These are phyloP conservation scores for Apodemia zela DNA, from an alignment of 2,888 invertebrate species.

Conservation along the genomic window DNA sequence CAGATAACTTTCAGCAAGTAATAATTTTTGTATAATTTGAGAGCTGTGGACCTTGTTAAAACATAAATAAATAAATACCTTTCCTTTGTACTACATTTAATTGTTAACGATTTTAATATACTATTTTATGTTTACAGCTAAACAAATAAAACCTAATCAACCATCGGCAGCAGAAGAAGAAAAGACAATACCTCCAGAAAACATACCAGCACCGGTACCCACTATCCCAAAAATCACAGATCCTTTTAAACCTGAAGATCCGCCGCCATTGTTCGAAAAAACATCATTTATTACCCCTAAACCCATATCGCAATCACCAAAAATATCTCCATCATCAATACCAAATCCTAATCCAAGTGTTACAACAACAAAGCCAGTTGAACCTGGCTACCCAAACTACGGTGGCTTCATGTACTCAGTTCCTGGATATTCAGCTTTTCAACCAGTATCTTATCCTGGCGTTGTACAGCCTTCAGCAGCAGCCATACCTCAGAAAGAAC, in stretches of 20 bases:
- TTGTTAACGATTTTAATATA: not conserved
- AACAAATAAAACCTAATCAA: slow-evolving; percentile 32
- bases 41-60: too few species aligned
- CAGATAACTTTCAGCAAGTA: too few species aligned
- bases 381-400: slow-evolving; percentile 57
- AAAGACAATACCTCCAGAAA: slow-evolving; percentile 35
- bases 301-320: slow-evolving; percentile 59
- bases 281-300: slow-evolving; percentile 52
- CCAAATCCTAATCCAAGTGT: slow-evolving; percentile 71
- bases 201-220: slow-evolving; percentile 30
- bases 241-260: slow-evolving; percentile 47
- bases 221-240: slow-evolving; percentile 49
- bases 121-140: slow-evolving; percentile 37
- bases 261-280: slow-evolving; percentile 48
- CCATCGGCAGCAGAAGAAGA: slow-evolving; percentile 40
- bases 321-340: slow-evolving; percentile 73
- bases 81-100: too few species aligned
- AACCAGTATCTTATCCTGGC: slow-evolving; percentile 57
- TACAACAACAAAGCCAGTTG: slow-evolving; percentile 55
- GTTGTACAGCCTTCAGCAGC: slow-evolving; percentile 43
- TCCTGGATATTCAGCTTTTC: slow-evolving; percentile 72
- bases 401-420: slow-evolving; percentile 65
- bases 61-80: too few species aligned
- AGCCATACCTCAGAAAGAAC: slow-evolving; percentile 39
- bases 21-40: too few species aligned